Evolutionary conservation across 2,113 vertebrate species (phyloP), one percentile per base, ranked within the genome.

Genomic region (Illadopsis cleaveri): DNA sequence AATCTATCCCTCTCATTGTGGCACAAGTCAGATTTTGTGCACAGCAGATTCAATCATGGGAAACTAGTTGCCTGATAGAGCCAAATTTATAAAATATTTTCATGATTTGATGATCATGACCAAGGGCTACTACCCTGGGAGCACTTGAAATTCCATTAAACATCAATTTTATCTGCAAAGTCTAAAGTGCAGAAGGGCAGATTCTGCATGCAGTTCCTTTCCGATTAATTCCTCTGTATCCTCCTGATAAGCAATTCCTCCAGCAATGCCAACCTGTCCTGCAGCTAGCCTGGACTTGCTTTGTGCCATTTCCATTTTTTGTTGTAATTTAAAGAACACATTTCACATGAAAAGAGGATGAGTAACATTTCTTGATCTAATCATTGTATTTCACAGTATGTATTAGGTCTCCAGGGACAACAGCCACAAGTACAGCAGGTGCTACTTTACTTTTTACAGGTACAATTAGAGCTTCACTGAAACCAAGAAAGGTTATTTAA

Each of bases 401-500:
- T 50, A 56, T 89, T 68, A 72, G 57, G 82, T 86, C 82, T 85
- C 91, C 54, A 86, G 92, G 91, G 86, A 86, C 42, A 87, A 4
- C 25, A 54, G 47, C 47, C 45, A 92, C 31, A 93, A 87, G 19
- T 90, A 64, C 13, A 88, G 68, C 42, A 88, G 40, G 61, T 86
- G 38, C 35, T 93, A 35, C 87, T 94, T 92, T 86, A 78, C 58
- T 90, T 91, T 88, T 87, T 82, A 94, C 35, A 82, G 7, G 31
- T 37, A 86, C 27, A 93, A 53, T 80, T 88, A 95, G 54, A 94
- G 89, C 47, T 78, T 20, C 50, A 92, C 22, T n/a, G 48, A 91
- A 77, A 96, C 50, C 37, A 65, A 72, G 81, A 83, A 86, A 69
- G 24, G 65, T 27, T 87, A 72, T 81, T 91, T 93, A 85, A 96